Percentiles rank a stretch among this genome's conserved stretches.
phyloP scores from a whole-genome alignment of 2,113 vertebrate species.

The Pantherophis guttatus region DNA sequence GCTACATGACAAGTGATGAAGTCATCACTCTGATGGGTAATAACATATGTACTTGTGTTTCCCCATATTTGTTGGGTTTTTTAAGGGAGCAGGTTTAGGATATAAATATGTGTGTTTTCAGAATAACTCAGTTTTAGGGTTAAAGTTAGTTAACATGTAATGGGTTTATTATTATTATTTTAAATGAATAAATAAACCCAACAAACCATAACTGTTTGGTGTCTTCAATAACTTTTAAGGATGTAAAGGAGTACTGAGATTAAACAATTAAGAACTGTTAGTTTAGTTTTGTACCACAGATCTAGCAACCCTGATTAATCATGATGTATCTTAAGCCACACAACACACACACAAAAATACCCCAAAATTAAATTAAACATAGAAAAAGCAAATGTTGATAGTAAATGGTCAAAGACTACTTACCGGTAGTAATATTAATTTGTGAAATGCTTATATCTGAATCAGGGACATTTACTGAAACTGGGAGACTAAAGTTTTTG shows the following conservation, averaged over 20 bases:
- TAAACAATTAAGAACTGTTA: not conserved
- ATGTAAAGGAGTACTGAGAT: not conserved
- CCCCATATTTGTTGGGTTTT: not conserved
- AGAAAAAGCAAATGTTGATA: not conserved
- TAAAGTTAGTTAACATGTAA: not conserved
- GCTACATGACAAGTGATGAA: not conserved
- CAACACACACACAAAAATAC: not conserved
- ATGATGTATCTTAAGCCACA: not conserved
- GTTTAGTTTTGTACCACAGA: not conserved
- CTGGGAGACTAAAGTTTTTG: conserved; percentile 38
- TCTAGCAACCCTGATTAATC: not conserved
- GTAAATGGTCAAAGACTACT: conserved; percentile 16
- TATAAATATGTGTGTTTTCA: not conserved
- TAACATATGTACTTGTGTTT: not conserved
- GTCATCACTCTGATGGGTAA: not conserved
- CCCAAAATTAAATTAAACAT: not conserved
- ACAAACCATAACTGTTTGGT: not conserved
- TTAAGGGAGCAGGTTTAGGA: not conserved
- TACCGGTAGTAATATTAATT: conserved; percentile 68
- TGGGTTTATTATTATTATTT: not conserved
- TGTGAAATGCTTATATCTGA: conserved; percentile 44
- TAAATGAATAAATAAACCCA: not conserved
- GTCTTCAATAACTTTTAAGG: not conserved
- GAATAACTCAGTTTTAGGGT: not conserved
- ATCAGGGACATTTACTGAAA: conserved; percentile 45